Evolutionary conservation across 2,113 vertebrate genomes (phyloP), one percentile per base, ranked within the genome.

Genomic region (Poeciliopsis occidentalis): DNA sequence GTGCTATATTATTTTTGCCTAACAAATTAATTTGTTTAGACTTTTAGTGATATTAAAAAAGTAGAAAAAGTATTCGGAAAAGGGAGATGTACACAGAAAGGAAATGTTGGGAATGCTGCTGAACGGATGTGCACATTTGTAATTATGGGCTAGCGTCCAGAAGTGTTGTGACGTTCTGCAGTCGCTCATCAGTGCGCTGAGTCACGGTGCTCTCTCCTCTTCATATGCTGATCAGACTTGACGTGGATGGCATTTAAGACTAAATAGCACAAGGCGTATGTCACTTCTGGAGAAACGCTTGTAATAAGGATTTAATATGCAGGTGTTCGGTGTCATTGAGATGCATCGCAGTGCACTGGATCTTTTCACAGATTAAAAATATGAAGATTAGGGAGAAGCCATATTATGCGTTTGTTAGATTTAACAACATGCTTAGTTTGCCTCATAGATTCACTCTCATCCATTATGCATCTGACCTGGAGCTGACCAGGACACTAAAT

Each of bases 391-490:
- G 13, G 54, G 57, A 63, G 69, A 73, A 82, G 60, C 63, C 0
- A 64, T 80, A 82, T 87, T 80, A 80, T 87, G 57, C 85, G 82
- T 83, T 91, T 90, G 84, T 88, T 86, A 85, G 69, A 86, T 78
- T 71, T 91, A 80, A 90, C 89, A 92, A 91, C 71, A 78, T 87
- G 79, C 80, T 88, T 88, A 76, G 82, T 80, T 89, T 88, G 91
- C 88, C 89, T 85, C 73, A 31, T 26, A 61, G 76, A 85, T 84
- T 72, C 6, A 0, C n/a, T 37, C 84, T 90, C 78, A 89, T 92
- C 31, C 44, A 91, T 92, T 84, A 91, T 88, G 78, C 82, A 91
- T 88, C 51, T 88, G 85, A 87, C 84, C 87, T 68, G 82, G 44
- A 81, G 78, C 83, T 74, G 76, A 74, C 77, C 89, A 75, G 76